phyloP scores from a whole-genome alignment of 2,888 invertebrate species.

The Craniophora ligustri region DNA sequence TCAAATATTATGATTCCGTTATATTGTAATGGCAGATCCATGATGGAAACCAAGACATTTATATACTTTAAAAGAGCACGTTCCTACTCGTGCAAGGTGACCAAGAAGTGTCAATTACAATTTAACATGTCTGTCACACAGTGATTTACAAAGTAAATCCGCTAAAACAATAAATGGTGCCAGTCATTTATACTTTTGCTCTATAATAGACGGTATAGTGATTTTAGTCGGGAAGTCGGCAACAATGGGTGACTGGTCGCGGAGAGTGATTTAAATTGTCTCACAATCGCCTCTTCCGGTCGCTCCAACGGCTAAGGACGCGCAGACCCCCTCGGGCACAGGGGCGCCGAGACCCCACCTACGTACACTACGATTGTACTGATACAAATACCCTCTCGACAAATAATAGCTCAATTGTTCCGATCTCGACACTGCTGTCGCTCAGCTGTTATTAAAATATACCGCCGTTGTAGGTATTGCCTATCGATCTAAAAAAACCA shows the following conservation, averaged over 20 bases:
- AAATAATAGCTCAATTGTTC: slow-evolving; percentile 58
- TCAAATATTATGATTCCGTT: not conserved
- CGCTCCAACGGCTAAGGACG: slow-evolving; percentile 64
- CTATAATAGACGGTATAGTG: slow-evolving; percentile 50
- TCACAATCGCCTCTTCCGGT: slow-evolving; percentile 82
- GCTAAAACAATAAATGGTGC: slow-evolving; percentile 40
- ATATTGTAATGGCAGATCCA: not conserved
- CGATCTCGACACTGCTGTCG: slow-evolving; percentile 45
- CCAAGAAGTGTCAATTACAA: not conserved
- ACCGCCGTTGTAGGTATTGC: slow-evolving; percentile 36
- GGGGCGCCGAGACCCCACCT: slow-evolving; percentile 52
- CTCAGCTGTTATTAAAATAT: slow-evolving; percentile 44
- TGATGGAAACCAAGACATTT: no score
- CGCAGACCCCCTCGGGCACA: slow-evolving; percentile 54
- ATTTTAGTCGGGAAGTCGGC: slow-evolving; percentile 72
- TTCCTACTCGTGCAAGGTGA: no score
- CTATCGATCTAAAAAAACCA: slow-evolving; percentile 48
- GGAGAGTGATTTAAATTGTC: slow-evolving; percentile 82
- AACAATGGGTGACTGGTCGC: slow-evolving; percentile 73
- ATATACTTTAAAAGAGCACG: no score
- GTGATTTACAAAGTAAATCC: slow-evolving; percentile 17
- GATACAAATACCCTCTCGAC: slow-evolving; percentile 56
- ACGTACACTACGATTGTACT: slow-evolving; percentile 50
- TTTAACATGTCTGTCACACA: slow-evolving; percentile 6
- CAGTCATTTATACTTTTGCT: slow-evolving; percentile 54